Percentiles rank a stretch among this genome's conserved stretches.
phyloP scores from a whole-genome alignment of 2,113 vertebrate species.

The Petaurus breviceps region DNA sequence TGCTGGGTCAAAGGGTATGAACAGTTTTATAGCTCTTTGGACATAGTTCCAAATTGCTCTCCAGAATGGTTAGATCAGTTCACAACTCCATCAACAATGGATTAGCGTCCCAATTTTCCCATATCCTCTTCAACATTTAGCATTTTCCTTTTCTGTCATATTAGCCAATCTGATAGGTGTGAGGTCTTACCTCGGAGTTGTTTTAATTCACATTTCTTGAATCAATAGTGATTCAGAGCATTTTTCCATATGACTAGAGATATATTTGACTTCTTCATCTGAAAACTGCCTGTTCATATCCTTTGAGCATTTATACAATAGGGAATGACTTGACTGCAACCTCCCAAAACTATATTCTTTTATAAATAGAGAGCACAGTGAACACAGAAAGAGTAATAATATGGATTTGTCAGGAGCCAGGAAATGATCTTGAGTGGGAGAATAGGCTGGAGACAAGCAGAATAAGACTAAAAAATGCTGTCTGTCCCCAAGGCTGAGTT shows the following conservation, averaged over 20 bases:
- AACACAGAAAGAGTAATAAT: neutral
- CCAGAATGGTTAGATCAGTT: neutral
- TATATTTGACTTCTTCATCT: neutral
- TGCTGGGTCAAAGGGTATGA: neutral
- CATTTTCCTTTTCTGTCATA: neutral
- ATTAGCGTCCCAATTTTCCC: neutral
- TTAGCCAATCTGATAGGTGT: neutral
- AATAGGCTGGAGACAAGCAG: neutral
- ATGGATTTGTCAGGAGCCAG: neutral
- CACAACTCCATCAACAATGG: neutral
- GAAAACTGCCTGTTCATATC: neutral
- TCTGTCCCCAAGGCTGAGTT: neutral
- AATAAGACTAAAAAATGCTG: neutral
- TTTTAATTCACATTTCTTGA: neutral
- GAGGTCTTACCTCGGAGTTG: neutral
- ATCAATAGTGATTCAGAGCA: neutral
- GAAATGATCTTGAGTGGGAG: neutral
- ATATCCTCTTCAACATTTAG: neutral
- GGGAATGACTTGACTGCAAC: neutral
- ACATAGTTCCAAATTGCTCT: neutral
- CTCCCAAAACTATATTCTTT: neutral
- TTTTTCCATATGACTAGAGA: neutral
- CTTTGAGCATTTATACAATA: neutral
- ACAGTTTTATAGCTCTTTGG: neutral
- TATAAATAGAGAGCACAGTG: neutral